Conservation (phyloP, 2,888 invertebrate species). For the Gastrophysa polygoni region DNA sequence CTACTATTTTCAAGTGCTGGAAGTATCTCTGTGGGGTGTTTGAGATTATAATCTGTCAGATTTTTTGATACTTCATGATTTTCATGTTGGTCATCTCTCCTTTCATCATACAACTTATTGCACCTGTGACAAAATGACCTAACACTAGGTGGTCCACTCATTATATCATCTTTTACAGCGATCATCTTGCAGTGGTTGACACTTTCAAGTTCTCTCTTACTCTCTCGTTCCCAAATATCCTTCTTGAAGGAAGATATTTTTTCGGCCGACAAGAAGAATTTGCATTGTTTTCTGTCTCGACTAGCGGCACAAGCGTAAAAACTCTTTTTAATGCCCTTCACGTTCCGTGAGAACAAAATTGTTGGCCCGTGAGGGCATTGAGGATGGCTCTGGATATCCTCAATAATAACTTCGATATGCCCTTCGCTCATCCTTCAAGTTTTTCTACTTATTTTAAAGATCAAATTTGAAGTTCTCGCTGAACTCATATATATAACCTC, state of each 20-base stretch:
- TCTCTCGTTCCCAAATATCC: slow-evolving; percentile 62
- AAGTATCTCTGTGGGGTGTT: slow-evolving; percentile 71
- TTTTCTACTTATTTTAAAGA: too few species aligned
- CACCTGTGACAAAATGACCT: slow-evolving; percentile 72
- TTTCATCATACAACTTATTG: slow-evolving; percentile 60
- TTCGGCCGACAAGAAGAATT: slow-evolving; percentile 68
- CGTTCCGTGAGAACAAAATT: slow-evolving; percentile 66
- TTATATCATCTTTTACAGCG: slow-evolving; percentile 63
- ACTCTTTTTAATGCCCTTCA: slow-evolving; percentile 49
- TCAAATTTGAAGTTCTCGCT: too few species aligned
- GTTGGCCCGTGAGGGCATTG: slow-evolving; percentile 79
- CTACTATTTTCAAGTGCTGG: slow-evolving; percentile 74
- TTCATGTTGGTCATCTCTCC: slow-evolving; percentile 59
- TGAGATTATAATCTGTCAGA: slow-evolving; percentile 65
- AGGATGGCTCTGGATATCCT: slow-evolving; percentile 69
- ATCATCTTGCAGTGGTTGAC: slow-evolving; percentile 64
- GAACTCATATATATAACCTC: too few species aligned
- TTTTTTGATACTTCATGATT: slow-evolving; percentile 63
- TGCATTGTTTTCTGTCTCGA: slow-evolving; percentile 78
- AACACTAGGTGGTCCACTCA: slow-evolving; percentile 53
- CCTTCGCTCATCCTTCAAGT: slow-evolving; percentile 6
- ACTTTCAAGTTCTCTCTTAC: slow-evolving; percentile 56
- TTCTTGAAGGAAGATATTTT: slow-evolving; percentile 52
- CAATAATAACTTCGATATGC: slow-evolving; percentile 62
- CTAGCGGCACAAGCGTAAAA: slow-evolving; percentile 87